phyloP scores from a whole-genome alignment of 2,113 vertebrate species.

The Thermophis baileyi region DNA sequence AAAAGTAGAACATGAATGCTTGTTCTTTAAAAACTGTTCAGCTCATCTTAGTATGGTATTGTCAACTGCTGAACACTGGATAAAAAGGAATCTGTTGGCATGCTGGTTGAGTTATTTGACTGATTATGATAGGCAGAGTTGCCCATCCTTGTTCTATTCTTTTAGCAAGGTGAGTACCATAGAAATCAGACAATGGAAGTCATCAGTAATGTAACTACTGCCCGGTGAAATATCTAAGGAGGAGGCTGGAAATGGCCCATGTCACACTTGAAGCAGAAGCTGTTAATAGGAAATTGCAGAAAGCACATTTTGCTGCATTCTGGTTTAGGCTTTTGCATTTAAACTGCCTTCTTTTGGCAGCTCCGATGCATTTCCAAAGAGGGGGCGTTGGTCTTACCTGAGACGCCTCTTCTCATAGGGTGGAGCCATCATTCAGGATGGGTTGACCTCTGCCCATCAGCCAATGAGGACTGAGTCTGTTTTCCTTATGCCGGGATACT shows the following conservation, averaged over 20 bases:
- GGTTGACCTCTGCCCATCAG: too few species aligned
- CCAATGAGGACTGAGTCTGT: too few species aligned
- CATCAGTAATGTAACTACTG: neutral
- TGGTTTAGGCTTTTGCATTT: neutral
- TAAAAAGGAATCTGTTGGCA: neutral
- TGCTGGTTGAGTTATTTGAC: neutral
- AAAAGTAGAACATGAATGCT: neutral
- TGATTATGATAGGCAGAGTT: neutral
- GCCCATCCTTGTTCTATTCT: neutral
- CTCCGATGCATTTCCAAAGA: neutral
- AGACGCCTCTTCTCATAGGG: too few species aligned
- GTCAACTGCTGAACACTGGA: neutral
- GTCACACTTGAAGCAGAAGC: neutral
- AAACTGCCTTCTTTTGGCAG: neutral
- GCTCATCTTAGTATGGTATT: neutral
- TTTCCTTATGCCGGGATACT: too few species aligned
- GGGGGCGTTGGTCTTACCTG: too few species aligned
- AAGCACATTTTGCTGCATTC: neutral
- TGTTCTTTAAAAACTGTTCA: neutral
- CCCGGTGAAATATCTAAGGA: neutral
- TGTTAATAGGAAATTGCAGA: neutral
- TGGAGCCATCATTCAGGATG: too few species aligned
- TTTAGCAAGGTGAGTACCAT: neutral
- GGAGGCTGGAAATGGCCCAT: neutral
- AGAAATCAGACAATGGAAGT: neutral